These are phyloP conservation scores for crab-eating macaque (Macaca fascicularis) DNA, from an alignment of 2,113 vertebrate species.

Conservation along the genomic window T2T-MFA8v1.1 NC_088387.1:105949501-105950000, in stretches of 20 bases:
- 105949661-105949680: slow-evolving; percentile 70
- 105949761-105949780: background rate
- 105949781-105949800: background rate
- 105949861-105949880: background rate
- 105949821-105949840: fast-evolving
- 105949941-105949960: background rate
- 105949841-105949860: fast-evolving
- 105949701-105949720: slow-evolving; percentile 13
- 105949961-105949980: fast-evolving
- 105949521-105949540: slow-evolving; percentile 74
- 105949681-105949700: slow-evolving; percentile 70
- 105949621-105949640: slow-evolving; percentile 58
- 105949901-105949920: background rate
- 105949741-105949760: background rate
- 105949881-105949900: background rate
- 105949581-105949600: slow-evolving; percentile 72
- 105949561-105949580: slow-evolving; percentile 79
- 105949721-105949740: background rate
- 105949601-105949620: slow-evolving; percentile 80
- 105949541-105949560: slow-evolving; percentile 76
- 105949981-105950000: no score
- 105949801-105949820: background rate
- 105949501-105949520: slow-evolving; percentile 76
- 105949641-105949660: slow-evolving; percentile 67
- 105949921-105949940: background rate